phyloP scores from a whole-genome alignment of 2,888 invertebrate species.

The Neria commutata region DNA sequence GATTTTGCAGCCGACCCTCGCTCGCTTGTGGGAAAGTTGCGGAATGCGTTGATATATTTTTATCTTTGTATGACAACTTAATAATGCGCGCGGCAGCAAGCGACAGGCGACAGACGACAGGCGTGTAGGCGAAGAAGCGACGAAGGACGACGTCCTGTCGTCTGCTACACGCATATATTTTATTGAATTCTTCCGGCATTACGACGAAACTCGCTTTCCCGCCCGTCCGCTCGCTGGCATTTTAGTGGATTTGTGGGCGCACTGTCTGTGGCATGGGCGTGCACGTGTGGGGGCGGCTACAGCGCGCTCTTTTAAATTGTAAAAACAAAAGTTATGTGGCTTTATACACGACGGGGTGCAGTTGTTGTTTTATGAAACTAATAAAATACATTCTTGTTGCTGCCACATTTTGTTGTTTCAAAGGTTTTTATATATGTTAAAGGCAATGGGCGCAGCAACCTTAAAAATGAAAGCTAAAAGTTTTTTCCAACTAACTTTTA shows the following conservation, averaged over 20 bases:
- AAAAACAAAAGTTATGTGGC: conserved; percentile 3
- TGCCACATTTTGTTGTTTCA: not conserved
- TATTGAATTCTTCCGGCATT: conserved; percentile 13
- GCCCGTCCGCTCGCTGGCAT: conserved; percentile 8
- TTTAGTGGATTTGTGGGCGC: conserved; percentile 21
- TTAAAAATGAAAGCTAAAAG: not conserved
- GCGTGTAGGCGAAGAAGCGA: not conserved
- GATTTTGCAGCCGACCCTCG: not conserved
- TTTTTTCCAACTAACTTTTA: not conserved
- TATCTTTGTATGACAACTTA: conserved; percentile 57
- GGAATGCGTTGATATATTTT: conserved; percentile 50
- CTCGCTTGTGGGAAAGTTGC: conserved; percentile 6
- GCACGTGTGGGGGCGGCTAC: not conserved
- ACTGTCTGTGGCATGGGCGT: too few relatives aligned
- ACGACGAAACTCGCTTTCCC: conserved; percentile 10
- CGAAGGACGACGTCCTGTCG: not conserved
- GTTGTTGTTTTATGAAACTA: not conserved
- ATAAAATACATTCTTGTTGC: not conserved
- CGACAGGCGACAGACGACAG: conserved; percentile 29
- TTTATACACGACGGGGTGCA: not conserved
- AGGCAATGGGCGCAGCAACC: too few relatives aligned
- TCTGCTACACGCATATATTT: conserved; percentile 7
- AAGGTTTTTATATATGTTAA: too few relatives aligned
- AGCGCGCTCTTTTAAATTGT: too few relatives aligned
- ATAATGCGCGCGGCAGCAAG: conserved; percentile 43